Evolutionary conservation across 2,888 invertebrate species (phyloP), one percentile per base, ranked within the genome.

Genomic region (Orthosia cruda): DNA sequence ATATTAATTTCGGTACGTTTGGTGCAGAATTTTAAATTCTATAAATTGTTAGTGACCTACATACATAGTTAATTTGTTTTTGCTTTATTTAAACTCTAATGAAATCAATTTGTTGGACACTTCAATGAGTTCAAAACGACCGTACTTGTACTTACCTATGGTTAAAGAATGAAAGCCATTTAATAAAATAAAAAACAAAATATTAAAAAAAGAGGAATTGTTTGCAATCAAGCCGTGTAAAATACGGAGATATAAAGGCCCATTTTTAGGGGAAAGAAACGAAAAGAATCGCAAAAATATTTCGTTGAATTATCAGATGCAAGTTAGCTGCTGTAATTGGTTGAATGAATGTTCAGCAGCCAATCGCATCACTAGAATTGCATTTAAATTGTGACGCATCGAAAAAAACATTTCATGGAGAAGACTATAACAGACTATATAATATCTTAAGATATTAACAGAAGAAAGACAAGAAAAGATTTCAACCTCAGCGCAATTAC

Each of bases 61-160:
- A 1, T 45, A 15, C n/a, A 18, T 13, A 47, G 0, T 32, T 47
- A n/a, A 59, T 40, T 52, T 13, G 0, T 73, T 20, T 52, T 32
- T 15, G 13, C 13, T 59, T 52, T 5, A 52, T 57, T 61, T 45
- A 9, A 61, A 45, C 13, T 58, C 13, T 23, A 47, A 79, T 62
- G 4, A 47, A 72, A 58, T 73, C 50, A 52, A 52, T 72, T 72
- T 23, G 45, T 57, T 72, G 32, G 3, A 58, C n/a, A 23, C 4
- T 80, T 61, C 26, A 57, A 57, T 50, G 13, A n/a, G 13, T 45
- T 32, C 4, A 23, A 65, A 70, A 40, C n/a, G 0, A 47, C 47
- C 1, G n/a, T 23, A 13, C 1, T 9, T 0, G n/a, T 23, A 13
- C 5, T 9, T 20, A 45, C 61, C 1, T 20, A 15, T 26, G 26